Base-by-base conservation (phyloP, 2,888 invertebrate genomes). In the Callyntrura sp. region DNA sequence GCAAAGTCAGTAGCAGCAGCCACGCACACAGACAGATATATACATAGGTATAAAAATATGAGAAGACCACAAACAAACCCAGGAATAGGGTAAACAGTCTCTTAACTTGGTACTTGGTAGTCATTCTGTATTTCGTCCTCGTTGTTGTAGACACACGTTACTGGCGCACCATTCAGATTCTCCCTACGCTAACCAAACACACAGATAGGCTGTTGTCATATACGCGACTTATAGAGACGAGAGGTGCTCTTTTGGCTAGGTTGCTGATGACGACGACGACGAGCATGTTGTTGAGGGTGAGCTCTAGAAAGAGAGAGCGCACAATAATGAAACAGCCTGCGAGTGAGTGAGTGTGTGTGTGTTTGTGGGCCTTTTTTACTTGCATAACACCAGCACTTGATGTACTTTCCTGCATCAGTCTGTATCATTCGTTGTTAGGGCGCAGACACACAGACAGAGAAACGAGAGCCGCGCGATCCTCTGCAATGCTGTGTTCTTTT, bases 401-500 rank as follows among this genome's bases (percentile, higher is more conserved):
- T 73, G n/a, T 57, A 78, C 78, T 76, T 62, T 48, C 85, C 76
- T 62, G 62, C 85, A 85, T 85, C 85, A 85, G 85, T 85, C 85
- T 48, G 85, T 48, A 76, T 51, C 76, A 76, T 85, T 62, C 76
- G 84, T 85, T 85, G 84, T 73, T 85, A 35, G 70, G 82, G 82
- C 82, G 48, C 76, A 76, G 76, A 65, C 60, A 65, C 65, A n/a
- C n/a, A n/a, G n/a, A n/a, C n/a, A n/a, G n/a, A n/a, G n/a, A n/a
- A n/a, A n/a, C n/a, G n/a, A 65, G 43, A 82, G n/a, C n/a, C n/a
- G n/a, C n/a, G 51, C 65, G 82, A 48, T 65, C 48, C 65, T 82
- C 20, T 9, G 23, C 62, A 28, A 14, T 65, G n/a, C 20, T 28
- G 28, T 12, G 25, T 43, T 43, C 43, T n/a, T n/a, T n/a, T n/a